A percentile compares a stretch with the other conserved stretches of the same genome.
Evolutionary conservation across 2,113 vertebrate species (phyloP).

Genomic region (Sebastes schlegelii): DNA sequence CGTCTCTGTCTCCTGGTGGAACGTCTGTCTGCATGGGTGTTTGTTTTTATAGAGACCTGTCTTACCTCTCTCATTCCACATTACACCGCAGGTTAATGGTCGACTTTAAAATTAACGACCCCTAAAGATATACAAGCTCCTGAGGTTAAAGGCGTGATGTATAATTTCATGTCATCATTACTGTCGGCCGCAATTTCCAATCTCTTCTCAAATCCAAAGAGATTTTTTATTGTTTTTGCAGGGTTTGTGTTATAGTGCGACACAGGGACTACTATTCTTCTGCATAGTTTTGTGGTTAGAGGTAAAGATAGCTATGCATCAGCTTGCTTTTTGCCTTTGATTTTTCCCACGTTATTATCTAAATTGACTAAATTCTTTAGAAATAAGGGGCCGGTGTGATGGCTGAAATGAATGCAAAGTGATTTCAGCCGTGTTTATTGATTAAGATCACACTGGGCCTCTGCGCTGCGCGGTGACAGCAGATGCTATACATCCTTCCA

Average conservation of each 20-base stretch:
- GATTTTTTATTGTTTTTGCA: slow-evolving; percentile 43
- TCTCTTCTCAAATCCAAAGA: slow-evolving; percentile 32
- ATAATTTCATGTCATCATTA: slow-evolving; percentile 63
- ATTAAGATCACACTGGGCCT: slow-evolving; percentile 41
- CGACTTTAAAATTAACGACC: slow-evolving; percentile 80
- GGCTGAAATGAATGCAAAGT: slow-evolving; percentile 48
- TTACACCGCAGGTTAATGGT: slow-evolving; percentile 77
- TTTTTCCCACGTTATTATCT: slow-evolving; percentile 12
- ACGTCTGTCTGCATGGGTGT: slow-evolving; percentile 47
- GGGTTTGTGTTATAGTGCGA: slow-evolving; percentile 8
- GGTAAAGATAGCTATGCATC: background rate
- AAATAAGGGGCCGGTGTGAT: slow-evolving; percentile 1
- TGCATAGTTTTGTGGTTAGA: background rate
- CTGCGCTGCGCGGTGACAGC: slow-evolving; percentile 25
- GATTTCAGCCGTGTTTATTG: slow-evolving; percentile 48
- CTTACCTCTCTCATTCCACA: slow-evolving; percentile 52
- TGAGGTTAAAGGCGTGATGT: slow-evolving; percentile 68
- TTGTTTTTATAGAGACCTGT: slow-evolving; percentile 72
- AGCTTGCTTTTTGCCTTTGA: background rate
- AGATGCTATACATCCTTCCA: slow-evolving; percentile 43
- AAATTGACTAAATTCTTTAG: slow-evolving; percentile 4
- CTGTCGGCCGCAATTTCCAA: slow-evolving; percentile 27
- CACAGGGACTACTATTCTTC: background rate
- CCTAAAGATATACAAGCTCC: slow-evolving; percentile 76
- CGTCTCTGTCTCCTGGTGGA: slow-evolving; percentile 22